Conservation (phyloP, 2,113 vertebrate genomes). For the Tragelaphus strepsiceros region DNA sequence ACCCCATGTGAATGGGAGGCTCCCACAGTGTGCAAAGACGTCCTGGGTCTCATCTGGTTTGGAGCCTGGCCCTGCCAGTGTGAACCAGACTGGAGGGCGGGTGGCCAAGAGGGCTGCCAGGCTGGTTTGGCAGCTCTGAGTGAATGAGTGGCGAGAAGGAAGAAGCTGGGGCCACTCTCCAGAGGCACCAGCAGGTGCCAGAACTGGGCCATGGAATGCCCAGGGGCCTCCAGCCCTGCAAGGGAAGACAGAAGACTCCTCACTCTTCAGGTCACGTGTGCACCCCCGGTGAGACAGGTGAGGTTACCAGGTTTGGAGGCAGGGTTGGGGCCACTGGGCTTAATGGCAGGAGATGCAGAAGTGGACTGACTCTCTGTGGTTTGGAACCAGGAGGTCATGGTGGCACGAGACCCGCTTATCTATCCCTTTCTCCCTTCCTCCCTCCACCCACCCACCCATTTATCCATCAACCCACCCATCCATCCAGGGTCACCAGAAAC, state of each 20-base stretch:
- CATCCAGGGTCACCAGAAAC: too few species aligned
- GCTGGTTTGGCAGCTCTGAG: slow-evolving; percentile 31
- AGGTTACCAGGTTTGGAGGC: not conserved
- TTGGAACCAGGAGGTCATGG: not conserved
- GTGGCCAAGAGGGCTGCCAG: not conserved
- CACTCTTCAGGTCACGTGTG: rapidly evolving
- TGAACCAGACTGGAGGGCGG: not conserved
- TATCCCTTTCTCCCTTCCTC: not conserved
- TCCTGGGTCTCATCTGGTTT: not conserved
- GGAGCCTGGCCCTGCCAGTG: not conserved
- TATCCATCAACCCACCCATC: too few species aligned
- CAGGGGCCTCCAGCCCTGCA: not conserved
- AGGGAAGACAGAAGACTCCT: not conserved
- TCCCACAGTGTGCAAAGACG: not conserved
- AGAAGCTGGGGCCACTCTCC: not conserved
- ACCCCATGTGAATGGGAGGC: not conserved
- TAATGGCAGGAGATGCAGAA: not conserved
- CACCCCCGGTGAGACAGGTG: not conserved
- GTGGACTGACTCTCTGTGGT: not conserved
- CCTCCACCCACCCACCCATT: too few species aligned
- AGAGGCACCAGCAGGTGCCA: slow-evolving; percentile 42
- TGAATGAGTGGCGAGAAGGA: not conserved
- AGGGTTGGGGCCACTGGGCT: not conserved
- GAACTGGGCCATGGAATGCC: not conserved
- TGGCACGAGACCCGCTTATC: not conserved